Base-by-base conservation (phyloP, 2,113 vertebrate species). In the Perca flavescens region DNA sequence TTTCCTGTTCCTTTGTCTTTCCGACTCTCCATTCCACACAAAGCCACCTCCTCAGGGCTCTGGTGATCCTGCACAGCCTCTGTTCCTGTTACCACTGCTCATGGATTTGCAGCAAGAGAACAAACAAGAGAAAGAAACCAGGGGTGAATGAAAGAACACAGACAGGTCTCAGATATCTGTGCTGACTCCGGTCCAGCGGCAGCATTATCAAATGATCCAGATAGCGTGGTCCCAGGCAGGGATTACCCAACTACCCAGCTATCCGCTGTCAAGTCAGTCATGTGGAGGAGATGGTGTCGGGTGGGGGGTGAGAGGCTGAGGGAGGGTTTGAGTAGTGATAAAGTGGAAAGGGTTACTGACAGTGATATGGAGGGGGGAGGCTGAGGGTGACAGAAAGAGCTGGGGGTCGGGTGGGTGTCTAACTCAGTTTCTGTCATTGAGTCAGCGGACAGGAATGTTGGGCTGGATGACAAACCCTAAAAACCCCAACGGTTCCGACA, bases 361-460 rank as follows among this genome's bases (percentile, higher is more conserved):
- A 92, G 85, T 60, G 85, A 91, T 88, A 87, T 15, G 65, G 80
- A 82, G 53, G 22, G 22, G 40, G 82, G 47, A 80, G 83, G 66
- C 72, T 43, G 83, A 82, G 80, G 77, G 82, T 84, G 88, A 88
- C 82, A 82, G 87, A 88, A 79, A 74, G 82, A 74, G 83, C 91
- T 0, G 76, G 83, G 86, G 71, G 84, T 14, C 65, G 19, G 40
- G 47, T 58, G 70, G 78, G 89, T 15, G 15, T 77, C 82, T 61
- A 85, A 81, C 89, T 93, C 85, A 86, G 74, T 90, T 93, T 94
- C 89, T 92, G 91, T 93, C 91, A 87, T 84, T 95, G 94, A 95
- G 90, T 96, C 94, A 96, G 79, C 49, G 56, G 65, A 88, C 78
- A 93, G 91, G 94, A 96, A 96, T 96, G 94, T 89, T 82, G 84